A percentile compares a stretch with the other conserved stretches of the same genome.
These are phyloP conservation scores for Notamacropus eugenii DNA, from an alignment of 2,797 vertebrate genomes.

Conservation along the genomic window DNA sequence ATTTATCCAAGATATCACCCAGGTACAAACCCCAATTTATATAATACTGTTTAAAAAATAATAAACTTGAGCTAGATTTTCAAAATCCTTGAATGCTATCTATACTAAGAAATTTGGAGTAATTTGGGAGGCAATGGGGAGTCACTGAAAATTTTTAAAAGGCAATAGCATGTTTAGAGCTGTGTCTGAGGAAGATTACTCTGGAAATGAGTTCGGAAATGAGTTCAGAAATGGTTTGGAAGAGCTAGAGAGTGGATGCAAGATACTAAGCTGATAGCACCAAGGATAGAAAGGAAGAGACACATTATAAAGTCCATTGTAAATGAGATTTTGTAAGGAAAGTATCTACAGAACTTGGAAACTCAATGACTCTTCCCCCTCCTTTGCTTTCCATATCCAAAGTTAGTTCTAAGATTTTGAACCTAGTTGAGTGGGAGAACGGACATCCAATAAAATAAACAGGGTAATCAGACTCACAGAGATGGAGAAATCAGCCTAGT, in stretches of 20 bases:
- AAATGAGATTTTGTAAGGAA: not conserved
- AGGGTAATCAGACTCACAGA: not conserved
- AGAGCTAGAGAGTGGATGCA: not conserved
- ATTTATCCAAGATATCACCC: not conserved
- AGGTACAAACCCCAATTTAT: not conserved
- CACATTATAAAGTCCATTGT: not conserved
- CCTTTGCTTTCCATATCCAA: not conserved
- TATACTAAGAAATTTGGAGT: not conserved
- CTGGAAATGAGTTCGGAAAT: not conserved
- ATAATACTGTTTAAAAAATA: not conserved
- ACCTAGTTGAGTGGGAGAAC: not conserved
- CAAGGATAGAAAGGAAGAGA: not conserved
- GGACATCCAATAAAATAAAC: not conserved
- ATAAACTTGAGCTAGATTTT: not conserved
- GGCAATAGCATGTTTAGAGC: not conserved
- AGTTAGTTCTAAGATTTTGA: not conserved
- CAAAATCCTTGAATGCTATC: not conserved
- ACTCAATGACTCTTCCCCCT: not conserved
- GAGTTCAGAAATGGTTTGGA: not conserved
- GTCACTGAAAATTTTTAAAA: not conserved
- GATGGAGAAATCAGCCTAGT: not conserved
- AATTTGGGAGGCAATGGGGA: not conserved
- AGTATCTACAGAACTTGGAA: not conserved
- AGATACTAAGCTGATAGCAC: not conserved
- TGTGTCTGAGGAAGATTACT: not conserved